Evolutionary conservation across 2,113 vertebrate genomes (phyloP).

Genomic region (Coryphaenoides rupestris): DNA sequence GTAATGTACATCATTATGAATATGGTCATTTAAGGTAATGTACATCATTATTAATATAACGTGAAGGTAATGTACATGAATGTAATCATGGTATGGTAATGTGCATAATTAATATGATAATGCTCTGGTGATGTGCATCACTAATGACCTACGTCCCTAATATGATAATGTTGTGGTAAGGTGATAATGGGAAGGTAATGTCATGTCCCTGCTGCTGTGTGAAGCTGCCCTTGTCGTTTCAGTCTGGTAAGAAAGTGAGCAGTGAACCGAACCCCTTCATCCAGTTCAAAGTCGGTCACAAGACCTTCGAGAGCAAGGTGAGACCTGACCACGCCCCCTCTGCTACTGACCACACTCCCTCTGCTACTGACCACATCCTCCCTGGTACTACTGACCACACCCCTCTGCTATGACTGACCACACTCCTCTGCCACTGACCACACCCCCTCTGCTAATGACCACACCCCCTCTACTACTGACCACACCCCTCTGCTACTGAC

Average conservation of each 20-base stretch:
- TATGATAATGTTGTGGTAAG: background rate
- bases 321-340: too few relatives aligned
- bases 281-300: constrained; percentile 88
- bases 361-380: too few relatives aligned
- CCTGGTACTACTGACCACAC: too few relatives aligned
- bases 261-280: constrained; percentile 90
- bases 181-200: background rate
- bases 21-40: background rate
- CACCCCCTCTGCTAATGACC: too few relatives aligned
- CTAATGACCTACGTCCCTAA: too few relatives aligned
- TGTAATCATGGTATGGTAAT: background rate
- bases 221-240: constrained; percentile 44
- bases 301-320: constrained; percentile 89
- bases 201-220: background rate
- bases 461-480: too few relatives aligned
- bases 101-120: background rate
- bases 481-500: too few relatives aligned
- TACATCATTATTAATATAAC: background rate
- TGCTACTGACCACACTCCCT: too few relatives aligned
- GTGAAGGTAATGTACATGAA: background rate
- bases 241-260: constrained; percentile 93
- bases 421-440: too few relatives aligned
- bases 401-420: too few relatives aligned
- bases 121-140: background rate
- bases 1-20: background rate